Evolutionary conservation across 2,888 invertebrate genomes (phyloP).

Genomic region (Pseudococcus longispinus): DNA sequence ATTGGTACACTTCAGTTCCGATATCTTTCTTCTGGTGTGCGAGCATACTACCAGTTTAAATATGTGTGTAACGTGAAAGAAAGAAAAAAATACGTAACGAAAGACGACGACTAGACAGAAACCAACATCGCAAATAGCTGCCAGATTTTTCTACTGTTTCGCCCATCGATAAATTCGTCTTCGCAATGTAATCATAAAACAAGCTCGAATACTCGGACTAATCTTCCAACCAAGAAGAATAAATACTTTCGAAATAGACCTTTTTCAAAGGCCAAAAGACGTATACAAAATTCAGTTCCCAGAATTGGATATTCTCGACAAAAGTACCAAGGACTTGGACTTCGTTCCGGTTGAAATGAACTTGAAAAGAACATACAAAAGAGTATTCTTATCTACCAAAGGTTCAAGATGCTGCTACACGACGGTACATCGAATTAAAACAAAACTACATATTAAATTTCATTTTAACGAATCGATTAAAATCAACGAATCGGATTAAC

Average conservation of each 20-base stretch:
- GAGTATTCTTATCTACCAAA: background rate
- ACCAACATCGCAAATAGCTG: background rate
- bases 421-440: too few relatives aligned
- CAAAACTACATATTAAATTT: background rate
- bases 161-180: background rate
- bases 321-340: background rate
- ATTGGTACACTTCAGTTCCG: slow-evolving; percentile 22
- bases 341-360: background rate
- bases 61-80: background rate
- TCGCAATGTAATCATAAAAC: background rate
- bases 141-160: background rate
- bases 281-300: background rate
- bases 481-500: too few relatives aligned
- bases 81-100: background rate
- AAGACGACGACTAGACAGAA: too few relatives aligned
- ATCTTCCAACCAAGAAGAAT: background rate
- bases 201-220: too few relatives aligned
- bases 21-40: background rate
- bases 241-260: background rate
- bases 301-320: background rate
- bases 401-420: too few relatives aligned
- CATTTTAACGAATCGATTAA: background rate
- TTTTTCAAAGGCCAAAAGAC: background rate
- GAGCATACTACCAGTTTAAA: background rate
- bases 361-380: background rate